Evolutionary conservation across 1,140 invertebrate genomes (phyloP).

Genomic region (Pomacea maculata): DNA sequence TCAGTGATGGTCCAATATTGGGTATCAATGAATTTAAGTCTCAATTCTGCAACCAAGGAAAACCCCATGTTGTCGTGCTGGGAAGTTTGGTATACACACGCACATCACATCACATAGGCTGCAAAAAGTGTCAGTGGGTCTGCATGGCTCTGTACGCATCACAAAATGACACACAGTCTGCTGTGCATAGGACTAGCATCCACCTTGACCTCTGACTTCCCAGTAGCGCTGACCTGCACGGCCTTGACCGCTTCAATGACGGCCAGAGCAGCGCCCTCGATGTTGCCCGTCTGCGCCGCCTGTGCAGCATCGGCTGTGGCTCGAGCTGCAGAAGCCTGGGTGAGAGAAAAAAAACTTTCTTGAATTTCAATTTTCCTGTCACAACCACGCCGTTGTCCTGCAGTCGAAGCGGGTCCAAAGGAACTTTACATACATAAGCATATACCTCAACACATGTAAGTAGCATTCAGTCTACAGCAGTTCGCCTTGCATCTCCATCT

Average conservation of each 20-base stretch:
- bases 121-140: too few relatives aligned
- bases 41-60: neutral
- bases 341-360: neutral
- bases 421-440: too few relatives aligned
- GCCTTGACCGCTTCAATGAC: constrained; percentile 30
- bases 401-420: too few relatives aligned
- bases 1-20: neutral
- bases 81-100: neutral
- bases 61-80: neutral
- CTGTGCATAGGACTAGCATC: constrained; percentile 10
- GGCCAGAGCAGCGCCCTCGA: constrained; percentile 35
- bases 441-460: too few relatives aligned
- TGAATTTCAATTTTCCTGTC: neutral
- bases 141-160: neutral
- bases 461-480: too few relatives aligned
- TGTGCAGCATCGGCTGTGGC: constrained; percentile 33
- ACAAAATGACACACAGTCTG: constrained; percentile 25
- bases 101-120: neutral
- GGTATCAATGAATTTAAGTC: neutral
- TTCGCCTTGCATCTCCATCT: too few relatives aligned
- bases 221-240: neutral
- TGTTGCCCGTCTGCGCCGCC: constrained; percentile 33
- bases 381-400: neutral
- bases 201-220: neutral
- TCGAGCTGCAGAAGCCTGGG: constrained; percentile 34